Percentiles rank a stretch among this genome's conserved stretches.
Evolutionary conservation across 2,888 invertebrate species (phyloP).

Genomic region (Chouioia cunea): DNA sequence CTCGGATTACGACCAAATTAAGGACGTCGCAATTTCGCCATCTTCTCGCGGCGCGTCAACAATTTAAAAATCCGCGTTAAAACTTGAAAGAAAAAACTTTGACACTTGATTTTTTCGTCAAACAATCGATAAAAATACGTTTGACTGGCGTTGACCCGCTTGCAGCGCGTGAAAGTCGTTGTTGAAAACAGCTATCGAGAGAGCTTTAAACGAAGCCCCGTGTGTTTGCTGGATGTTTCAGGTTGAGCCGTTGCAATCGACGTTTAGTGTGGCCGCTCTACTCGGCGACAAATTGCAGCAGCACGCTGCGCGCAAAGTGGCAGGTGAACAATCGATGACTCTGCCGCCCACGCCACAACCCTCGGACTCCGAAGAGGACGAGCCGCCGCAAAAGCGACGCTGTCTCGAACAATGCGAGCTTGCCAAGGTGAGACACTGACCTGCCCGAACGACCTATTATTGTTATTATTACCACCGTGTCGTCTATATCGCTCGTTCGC

Average conservation of each 20-base stretch:
- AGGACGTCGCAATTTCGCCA: neutral
- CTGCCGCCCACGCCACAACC: constrained; percentile 82
- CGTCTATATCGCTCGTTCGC: neutral
- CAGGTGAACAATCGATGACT: constrained; percentile 43
- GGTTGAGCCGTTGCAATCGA: constrained; percentile 62
- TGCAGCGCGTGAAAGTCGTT: neutral
- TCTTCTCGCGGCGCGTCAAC: neutral
- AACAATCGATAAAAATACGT: too few relatives aligned
- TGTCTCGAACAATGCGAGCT: constrained; percentile 71
- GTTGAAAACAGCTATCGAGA: too few relatives aligned
- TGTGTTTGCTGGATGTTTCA: too few relatives aligned
- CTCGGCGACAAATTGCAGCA: constrained; percentile 59
- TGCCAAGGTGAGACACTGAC: constrained; percentile 64
- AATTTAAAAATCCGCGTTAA: neutral
- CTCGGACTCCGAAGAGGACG: constrained; percentile 86
- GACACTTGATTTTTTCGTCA: too few relatives aligned
- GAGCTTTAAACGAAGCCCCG: too few relatives aligned
- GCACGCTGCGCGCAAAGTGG: constrained; percentile 37
- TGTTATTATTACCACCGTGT: too few relatives aligned
- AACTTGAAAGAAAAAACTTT: neutral
- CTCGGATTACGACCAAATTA: constrained; percentile 25
- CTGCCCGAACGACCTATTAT: neutral
- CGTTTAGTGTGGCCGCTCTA: constrained; percentile 65
- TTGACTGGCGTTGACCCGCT: too few relatives aligned
- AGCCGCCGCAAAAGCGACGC: constrained; percentile 69